Base-by-base conservation (phyloP, 2,797 vertebrate species). In the Carcharodon carcharias region DNA sequence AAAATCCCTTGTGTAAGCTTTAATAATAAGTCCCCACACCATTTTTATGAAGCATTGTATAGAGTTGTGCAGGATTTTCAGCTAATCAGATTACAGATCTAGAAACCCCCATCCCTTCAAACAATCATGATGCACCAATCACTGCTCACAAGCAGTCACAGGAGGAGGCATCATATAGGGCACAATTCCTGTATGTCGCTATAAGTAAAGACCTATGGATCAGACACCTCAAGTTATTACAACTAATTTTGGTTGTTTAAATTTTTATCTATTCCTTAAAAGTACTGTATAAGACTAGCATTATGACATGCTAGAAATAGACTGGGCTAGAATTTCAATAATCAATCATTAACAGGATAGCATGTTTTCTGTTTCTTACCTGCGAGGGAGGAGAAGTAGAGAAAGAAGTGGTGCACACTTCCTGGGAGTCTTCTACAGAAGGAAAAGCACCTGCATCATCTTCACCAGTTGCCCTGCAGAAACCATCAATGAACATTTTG, bases 381-480 rank as follows among this genome's bases (percentile, higher is more conserved):
- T 99, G 99, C 96, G 99, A 99, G 80, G 99, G 99, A 96, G 99
- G 99, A 35, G 99, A 99, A 96, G 99, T 99, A 97, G 99, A 99
- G 98, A 99, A 99, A 95, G 99, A 99, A 12, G 99, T 99, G 97
- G 99, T 98, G 97, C 99, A 99, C 97, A 99, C 99, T 98, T 99
- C 99, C 97, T 99, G 99, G 0, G 99, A 99, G 87, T 99, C 99
- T 97, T 99, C 99, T 96, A 99, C 98, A 11, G 98, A 98, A 50
- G 97, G 97, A 93, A 98, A 99, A 0, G 97, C 96, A 28, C 97
- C 98, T 89, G 97, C 98, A 1, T 98, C 98, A 23, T 99, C 99
- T 40, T 99, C 99, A 1, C 98, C 98, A 80, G 98, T 96, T 61
- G 98, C 97, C 98, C 99, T 99, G 96, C 6, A 97, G 85, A 11